A percentile compares a stretch with the other conserved stretches of the same genome.
Conservation (phyloP, 2,888 invertebrate species). For the Mythimna lalbum region DNA sequence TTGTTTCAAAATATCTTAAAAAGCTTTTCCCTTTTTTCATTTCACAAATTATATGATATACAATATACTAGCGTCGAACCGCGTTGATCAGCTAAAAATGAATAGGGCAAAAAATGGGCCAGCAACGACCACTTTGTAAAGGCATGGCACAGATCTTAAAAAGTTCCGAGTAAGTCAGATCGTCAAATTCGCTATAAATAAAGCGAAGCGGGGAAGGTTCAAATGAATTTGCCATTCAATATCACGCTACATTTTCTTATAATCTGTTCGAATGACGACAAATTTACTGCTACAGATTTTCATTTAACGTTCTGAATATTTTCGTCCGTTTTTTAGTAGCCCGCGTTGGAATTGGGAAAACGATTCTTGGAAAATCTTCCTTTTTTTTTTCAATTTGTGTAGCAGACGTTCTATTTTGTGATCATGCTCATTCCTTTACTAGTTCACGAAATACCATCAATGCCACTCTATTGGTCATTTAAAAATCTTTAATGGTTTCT, state of each 20-base stretch:
- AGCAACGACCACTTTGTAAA: slow-evolving; percentile 1
- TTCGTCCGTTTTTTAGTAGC: slow-evolving; percentile 69
- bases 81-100: not conserved
- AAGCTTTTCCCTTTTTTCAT: no score
- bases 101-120: slow-evolving; percentile 6
- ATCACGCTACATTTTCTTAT: slow-evolving; percentile 88
- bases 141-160: slow-evolving; percentile 6
- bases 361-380: slow-evolving; percentile 8
- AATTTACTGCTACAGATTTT: slow-evolving; percentile 87
- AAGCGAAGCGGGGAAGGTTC: slow-evolving; percentile 75
- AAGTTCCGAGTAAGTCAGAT: slow-evolving; percentile 68
- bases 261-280: slow-evolving; percentile 87
- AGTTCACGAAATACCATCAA: not conserved
- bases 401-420: not conserved
- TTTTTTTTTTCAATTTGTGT: slow-evolving; percentile 9
- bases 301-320: slow-evolving; percentile 80
- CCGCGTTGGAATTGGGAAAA: slow-evolving; percentile 29
- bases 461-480: not conserved
- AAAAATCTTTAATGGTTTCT: not conserved
- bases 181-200: slow-evolving; percentile 83
- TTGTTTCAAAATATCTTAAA: no score
- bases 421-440: not conserved
- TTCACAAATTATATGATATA: not conserved
- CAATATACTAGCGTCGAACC: not conserved
- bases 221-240: slow-evolving; percentile 87